These are phyloP conservation scores for Bradypodion ventrale DNA, from an alignment of 2,797 vertebrate genomes.

Conservation along the genomic window DNA sequence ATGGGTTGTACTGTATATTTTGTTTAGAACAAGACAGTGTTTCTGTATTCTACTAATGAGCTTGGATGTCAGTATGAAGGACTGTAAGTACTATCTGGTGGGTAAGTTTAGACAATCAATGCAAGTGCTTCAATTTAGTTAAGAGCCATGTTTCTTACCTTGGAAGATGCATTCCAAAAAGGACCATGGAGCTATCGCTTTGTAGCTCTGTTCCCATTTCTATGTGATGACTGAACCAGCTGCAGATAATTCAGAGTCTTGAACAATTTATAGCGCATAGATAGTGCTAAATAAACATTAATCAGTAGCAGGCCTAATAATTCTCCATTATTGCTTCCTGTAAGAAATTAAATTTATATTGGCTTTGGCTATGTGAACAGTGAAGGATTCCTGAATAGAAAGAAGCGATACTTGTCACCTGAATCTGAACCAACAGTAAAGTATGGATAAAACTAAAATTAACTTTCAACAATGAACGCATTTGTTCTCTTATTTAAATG, in stretches of 20 bases:
- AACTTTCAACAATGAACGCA: constrained; percentile 55
- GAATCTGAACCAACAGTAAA: constrained; percentile 45
- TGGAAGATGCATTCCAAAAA: neutral
- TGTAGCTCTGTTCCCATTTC: neutral
- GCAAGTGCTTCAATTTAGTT: neutral
- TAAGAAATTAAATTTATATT: constrained; percentile 33
- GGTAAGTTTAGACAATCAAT: neutral
- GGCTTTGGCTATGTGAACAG: neutral
- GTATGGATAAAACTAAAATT: constrained; percentile 48
- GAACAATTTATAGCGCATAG: constrained; percentile 8
- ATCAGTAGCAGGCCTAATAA: neutral
- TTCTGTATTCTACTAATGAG: neutral
- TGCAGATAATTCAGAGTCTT: neutral
- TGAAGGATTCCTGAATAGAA: constrained; percentile 31
- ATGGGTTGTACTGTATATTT: neutral
- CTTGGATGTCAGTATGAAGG: neutral
- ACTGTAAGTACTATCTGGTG: neutral
- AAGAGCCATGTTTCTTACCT: neutral
- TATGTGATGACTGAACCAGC: neutral
- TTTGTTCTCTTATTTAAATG: constrained; percentile 61
- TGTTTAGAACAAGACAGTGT: neutral
- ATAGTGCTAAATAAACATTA: constrained; percentile 17
- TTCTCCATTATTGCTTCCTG: constrained; percentile 4
- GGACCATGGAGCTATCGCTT: neutral
- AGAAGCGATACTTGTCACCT: constrained; percentile 31